Percentiles rank a stretch among this genome's conserved stretches.
Evolutionary conservation across 2,888 invertebrate species (phyloP).

Genomic region (Hydroisotoma schaefferi): DNA sequence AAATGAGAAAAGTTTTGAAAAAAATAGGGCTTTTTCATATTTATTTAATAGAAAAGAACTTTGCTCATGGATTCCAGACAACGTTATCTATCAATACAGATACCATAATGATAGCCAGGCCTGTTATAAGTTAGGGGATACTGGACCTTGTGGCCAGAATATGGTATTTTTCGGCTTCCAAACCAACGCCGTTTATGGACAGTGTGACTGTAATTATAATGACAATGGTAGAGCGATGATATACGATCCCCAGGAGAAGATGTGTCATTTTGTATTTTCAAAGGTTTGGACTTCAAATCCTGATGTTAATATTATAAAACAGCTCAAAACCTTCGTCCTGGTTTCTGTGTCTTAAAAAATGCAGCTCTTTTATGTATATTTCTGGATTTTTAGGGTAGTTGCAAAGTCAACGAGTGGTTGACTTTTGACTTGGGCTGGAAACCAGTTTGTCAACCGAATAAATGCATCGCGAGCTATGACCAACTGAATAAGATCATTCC

Average conservation of each 20-base stretch:
- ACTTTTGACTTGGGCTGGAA: slow-evolving; percentile 30
- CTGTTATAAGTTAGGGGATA: slow-evolving; percentile 35
- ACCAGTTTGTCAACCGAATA: slow-evolving; percentile 29
- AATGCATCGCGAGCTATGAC: slow-evolving; percentile 30
- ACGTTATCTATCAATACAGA: slow-evolving; percentile 33
- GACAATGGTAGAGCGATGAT: slow-evolving; percentile 32
- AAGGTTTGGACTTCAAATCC: no score
- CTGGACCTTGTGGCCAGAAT: slow-evolving; percentile 37
- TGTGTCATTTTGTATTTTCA: slow-evolving; percentile 32
- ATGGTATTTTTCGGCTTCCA: slow-evolving; percentile 40
- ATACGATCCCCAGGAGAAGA: slow-evolving; percentile 17
- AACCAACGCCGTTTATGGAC: slow-evolving; percentile 37
- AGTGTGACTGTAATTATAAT: slow-evolving; percentile 38
- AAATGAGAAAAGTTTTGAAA: neutral
- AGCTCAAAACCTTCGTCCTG: neutral
- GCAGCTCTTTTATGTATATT: neutral
- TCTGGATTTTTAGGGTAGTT: slow-evolving; percentile 22
- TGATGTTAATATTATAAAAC: no score
- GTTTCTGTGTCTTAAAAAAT: neutral
- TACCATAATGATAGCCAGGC: slow-evolving; percentile 29
- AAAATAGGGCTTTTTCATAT: neutral
- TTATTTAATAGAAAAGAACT: slow-evolving; percentile 27
- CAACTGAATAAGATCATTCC: slow-evolving; percentile 31
- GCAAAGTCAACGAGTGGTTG: slow-evolving; percentile 35
- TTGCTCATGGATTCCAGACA: slow-evolving; percentile 26